Percentiles rank a stretch among this genome's conserved stretches.
These are phyloP conservation scores for Daphoenositta chrysoptera DNA, from an alignment of 2,113 vertebrate species.

Conservation along the genomic window DNA sequence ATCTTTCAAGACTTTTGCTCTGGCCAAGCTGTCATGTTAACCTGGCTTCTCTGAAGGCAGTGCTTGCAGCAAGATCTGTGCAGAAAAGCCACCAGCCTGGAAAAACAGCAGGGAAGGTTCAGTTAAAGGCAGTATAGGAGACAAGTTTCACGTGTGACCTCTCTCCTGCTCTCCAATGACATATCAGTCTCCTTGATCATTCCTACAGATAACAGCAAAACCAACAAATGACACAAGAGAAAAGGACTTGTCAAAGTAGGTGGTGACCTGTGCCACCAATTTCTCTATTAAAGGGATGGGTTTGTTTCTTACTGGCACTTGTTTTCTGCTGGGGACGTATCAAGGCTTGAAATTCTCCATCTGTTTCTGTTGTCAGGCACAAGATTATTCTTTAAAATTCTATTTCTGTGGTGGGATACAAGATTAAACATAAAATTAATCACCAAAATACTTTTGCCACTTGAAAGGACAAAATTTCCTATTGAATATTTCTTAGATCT, in stretches of 20 bases:
- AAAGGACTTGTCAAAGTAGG: neutral
- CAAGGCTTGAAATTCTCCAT: neutral
- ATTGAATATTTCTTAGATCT: neutral
- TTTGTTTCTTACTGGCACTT: neutral
- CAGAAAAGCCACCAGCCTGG: neutral
- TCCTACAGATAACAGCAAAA: slow-evolving; percentile 8
- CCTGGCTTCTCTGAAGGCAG: neutral
- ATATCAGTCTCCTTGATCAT: slow-evolving; percentile 9
- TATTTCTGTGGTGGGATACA: neutral
- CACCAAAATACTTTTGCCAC: neutral
- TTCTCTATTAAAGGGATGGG: neutral
- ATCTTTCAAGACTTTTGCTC: neutral
- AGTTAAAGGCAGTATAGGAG: neutral
- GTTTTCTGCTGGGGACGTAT: neutral
- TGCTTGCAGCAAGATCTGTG: neutral
- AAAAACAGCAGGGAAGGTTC: slow-evolving; percentile 16
- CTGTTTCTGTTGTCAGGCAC: neutral
- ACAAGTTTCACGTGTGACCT: neutral
- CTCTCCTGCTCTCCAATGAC: neutral
- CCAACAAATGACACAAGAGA: neutral
- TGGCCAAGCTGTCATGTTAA: neutral
- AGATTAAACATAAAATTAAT: neutral
- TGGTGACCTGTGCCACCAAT: neutral
- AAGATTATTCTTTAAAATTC: neutral
- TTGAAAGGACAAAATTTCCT: neutral